Base-by-base conservation (phyloP, 2,888 invertebrate species). In the Torymus texanus region DNA sequence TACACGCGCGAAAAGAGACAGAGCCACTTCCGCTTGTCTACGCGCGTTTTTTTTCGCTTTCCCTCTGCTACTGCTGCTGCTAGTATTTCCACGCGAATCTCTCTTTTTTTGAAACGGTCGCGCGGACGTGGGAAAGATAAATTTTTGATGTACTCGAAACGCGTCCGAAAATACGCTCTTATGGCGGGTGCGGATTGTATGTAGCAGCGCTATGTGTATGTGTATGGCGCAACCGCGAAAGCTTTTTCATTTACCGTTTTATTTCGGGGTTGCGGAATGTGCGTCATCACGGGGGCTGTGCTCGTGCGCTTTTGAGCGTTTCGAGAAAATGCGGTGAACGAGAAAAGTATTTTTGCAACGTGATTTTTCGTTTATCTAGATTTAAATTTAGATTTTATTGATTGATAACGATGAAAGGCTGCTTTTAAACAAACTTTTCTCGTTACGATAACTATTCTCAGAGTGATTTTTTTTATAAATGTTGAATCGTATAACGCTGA, bases 161-260 rank as follows among this genome's bases (percentile, higher is more conserved):
- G 59, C 50, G 75, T 73, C 75, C 53, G 13, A 68, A 75, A 59
- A 53, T 75, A 62, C 53, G 41, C 2, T 14, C 18, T 55, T 16
- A 51, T 75, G 51, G 59, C 59, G 13, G 16, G 58, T 56, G 50
- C 13, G 2, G 21, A 41, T 8, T 41, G 41, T 41, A 8, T 41
- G 41, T 41, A 41, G 5, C 4, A 29, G 3, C 1, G 41, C 41
- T 21, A 8, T 41, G 29, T 41, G 13, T 10, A 41, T 53, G n/a
- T 8, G 41, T 41, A 14, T 10, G 11, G 51, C 53, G 13, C 1
- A 5, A 16, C 41, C 61, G 8, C 53, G 61, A 61, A 75, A 75
- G 50, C 59, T 75, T 75, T 75, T 75, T 61, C 67, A 68, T 75
- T 55, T 55, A 59, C 12, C 65, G 16, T 67, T 75, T 63, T 74